These are phyloP conservation scores for Epinephelus malabaricus DNA, from an alignment of 2,797 vertebrate genomes.

Conservation along the genomic window DNA sequence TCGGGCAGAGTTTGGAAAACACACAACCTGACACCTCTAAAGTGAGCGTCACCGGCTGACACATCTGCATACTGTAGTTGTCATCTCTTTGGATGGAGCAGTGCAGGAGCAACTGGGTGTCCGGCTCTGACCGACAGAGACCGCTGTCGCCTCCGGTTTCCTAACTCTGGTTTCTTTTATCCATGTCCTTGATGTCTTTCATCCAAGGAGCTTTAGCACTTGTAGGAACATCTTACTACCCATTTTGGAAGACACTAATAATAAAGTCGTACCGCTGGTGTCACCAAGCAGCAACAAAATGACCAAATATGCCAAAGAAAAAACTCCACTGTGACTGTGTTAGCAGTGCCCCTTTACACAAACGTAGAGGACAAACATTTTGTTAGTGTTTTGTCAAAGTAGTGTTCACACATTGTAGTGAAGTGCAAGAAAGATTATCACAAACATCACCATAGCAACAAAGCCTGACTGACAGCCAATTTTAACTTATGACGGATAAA, in stretches of 20 bases:
- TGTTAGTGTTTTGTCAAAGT: too few relatives aligned
- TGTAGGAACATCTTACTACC: too few relatives aligned
- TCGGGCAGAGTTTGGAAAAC: conserved; percentile 45
- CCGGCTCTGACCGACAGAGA: neutral
- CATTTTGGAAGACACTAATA: neutral
- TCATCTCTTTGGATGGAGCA: conserved; percentile 25
- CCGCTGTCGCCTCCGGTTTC: neutral
- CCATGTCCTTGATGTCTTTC: too few relatives aligned
- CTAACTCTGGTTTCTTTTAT: neutral
- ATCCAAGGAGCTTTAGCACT: neutral
- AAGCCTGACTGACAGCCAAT: neutral
- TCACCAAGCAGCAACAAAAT: neutral
- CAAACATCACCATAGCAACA: neutral
- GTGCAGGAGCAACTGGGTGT: conserved; percentile 27
- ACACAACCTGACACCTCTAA: conserved; percentile 43
- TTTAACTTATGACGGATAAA: neutral
- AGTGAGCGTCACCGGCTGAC: conserved; percentile 34
- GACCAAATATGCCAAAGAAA: neutral
- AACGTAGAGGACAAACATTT: too few relatives aligned
- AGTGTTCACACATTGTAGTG: neutral
- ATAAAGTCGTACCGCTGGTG: neutral
- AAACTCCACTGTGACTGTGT: neutral
- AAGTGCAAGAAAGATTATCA: neutral
- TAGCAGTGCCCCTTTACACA: too few relatives aligned
- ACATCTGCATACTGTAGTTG: conserved; percentile 47